Conservation (phyloP, 2,113 vertebrate genomes). For the Thamnaconus septentrionalis region DNA sequence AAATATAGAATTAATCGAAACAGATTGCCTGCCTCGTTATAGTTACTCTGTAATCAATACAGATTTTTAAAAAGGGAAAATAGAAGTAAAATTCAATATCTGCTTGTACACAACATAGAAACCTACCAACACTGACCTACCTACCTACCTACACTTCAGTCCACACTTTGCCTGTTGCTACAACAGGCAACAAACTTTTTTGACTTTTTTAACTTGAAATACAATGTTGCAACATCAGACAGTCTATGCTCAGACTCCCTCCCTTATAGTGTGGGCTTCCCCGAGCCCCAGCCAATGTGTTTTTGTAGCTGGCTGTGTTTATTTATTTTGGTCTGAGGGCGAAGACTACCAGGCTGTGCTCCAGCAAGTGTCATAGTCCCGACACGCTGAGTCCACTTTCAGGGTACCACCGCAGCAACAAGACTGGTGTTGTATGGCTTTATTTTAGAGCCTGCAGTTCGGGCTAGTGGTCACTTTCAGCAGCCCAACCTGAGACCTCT, state of each 20-base stretch:
- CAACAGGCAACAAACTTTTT: neutral
- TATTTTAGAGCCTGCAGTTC: constrained; percentile 55
- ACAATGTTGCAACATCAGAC: constrained; percentile 53
- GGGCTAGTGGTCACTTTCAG: constrained; percentile 57
- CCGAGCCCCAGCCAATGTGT: constrained; percentile 43
- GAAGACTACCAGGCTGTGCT: constrained; percentile 64
- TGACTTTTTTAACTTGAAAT: constrained; percentile 18
- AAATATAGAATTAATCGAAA: no score
- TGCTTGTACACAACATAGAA: no score
- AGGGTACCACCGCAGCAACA: constrained; percentile 46
- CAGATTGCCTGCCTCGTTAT: no score
- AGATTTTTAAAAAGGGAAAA: no score
- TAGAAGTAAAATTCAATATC: no score
- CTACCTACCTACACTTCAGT: no score
- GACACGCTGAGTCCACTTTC: constrained; percentile 50
- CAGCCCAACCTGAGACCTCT: constrained; percentile 58
- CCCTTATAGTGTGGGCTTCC: constrained; percentile 54
- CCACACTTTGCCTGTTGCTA: no score
- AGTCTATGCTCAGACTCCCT: constrained; percentile 47
- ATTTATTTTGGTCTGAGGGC: constrained; percentile 62
- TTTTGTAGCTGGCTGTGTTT: constrained; percentile 68
- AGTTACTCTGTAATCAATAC: no score
- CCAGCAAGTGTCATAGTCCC: constrained; percentile 25
- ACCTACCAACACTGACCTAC: no score
- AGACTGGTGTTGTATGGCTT: constrained; percentile 52